Base-by-base conservation (phyloP, 2,888 invertebrate genomes). In the Drosophila suboccidentalis region DNA sequence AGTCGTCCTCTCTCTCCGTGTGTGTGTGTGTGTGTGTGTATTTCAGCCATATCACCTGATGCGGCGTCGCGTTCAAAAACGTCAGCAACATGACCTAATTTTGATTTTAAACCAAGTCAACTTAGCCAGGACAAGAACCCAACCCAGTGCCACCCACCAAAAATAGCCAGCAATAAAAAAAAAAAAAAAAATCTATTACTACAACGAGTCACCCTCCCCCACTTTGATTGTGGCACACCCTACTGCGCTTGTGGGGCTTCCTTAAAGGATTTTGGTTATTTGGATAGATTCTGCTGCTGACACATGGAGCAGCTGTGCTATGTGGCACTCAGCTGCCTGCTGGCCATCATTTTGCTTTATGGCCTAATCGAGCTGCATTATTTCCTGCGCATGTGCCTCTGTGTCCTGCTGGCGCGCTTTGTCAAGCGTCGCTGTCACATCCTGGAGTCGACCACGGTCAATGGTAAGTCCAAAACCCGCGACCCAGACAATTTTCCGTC, bases 301-400 rank as follows among this genome's bases (percentile, higher is more conserved):
- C 11, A 39, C 51, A 83, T 82, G 84, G 82, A 84, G 62, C 75
- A 82, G 79, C 85, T 90, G 85, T 91, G 92, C 81, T 92, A 89
- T 75, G 80, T 90, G 66, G 75, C 89, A 39, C 85, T 90, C 60
- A 80, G 90, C 80, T 89, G 83, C 74, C 85, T 92, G 63, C 77
- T 86, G 66, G 75, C 72, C 51, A 66, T 93, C 36, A 80, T 95
- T 66, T 80, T 95, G 34, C 90, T 95, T 8, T 95, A 96, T 88
- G 92, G 94, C 54, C 90, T 95, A 62, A 94, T 95, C 83, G 97
- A 97, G 92, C 92, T 96, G 46, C 95, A 96, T 91, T 97, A 97
- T 91, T 95, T 96, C 90, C 90, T 95, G 75, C 94, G 97, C 83
- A 95, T 96, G 91, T 93, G 95, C 79, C 93, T 96, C 79, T 95